These are phyloP conservation scores for Tupaia tana DNA, from an alignment of 2,113 vertebrate genomes.

Conservation along the genomic window DNA sequence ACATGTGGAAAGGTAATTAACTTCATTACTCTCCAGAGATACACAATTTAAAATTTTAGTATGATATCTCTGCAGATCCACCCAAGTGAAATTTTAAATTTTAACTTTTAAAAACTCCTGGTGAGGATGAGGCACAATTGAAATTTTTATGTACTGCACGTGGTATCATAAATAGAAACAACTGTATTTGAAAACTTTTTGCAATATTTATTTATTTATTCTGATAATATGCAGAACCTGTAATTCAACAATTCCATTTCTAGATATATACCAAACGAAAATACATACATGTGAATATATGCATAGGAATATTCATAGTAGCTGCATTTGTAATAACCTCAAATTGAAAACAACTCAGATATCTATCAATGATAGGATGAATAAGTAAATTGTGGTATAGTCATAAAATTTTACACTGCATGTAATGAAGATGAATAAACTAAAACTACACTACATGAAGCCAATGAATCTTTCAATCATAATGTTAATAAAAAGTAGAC, in stretches of 20 bases:
- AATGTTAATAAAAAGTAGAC: neutral
- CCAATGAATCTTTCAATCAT: neutral
- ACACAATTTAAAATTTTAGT: neutral
- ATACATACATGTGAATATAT: neutral
- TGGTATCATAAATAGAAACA: neutral
- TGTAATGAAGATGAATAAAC: neutral
- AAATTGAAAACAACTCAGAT: slow-evolving; percentile 29
- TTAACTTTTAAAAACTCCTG: neutral
- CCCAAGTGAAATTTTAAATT: neutral
- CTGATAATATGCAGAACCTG: neutral
- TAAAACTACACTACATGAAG: neutral
- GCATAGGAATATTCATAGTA: neutral
- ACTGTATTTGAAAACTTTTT: neutral
- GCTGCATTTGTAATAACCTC: neutral
- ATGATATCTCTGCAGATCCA: neutral
- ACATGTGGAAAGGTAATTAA: neutral
- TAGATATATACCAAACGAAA: neutral
- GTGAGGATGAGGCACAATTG: neutral
- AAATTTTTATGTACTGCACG: neutral
- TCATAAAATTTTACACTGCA: neutral
- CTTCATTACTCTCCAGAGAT: neutral
- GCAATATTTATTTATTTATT: neutral
- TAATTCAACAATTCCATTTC: neutral
- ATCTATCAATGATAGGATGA: neutral
- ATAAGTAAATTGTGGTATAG: neutral